These are phyloP conservation scores for Rhea pennata DNA, from an alignment of 2,113 vertebrate species.

Conservation along the genomic window DNA sequence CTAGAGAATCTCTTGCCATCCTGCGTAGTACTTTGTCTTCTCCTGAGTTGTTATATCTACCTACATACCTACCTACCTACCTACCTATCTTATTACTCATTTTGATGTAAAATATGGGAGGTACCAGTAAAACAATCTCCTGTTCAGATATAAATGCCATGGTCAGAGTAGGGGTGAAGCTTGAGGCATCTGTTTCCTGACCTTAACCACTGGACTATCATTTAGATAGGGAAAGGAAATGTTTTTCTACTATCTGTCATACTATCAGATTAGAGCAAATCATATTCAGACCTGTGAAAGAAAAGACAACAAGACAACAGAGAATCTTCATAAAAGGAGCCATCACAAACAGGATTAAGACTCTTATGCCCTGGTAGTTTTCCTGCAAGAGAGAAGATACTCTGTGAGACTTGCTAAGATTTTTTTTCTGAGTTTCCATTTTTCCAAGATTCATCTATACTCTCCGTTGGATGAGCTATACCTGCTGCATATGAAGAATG, in stretches of 20 bases:
- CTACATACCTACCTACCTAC: too few relatives aligned
- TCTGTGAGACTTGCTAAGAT: background rate
- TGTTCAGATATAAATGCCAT: background rate
- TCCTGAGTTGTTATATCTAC: background rate
- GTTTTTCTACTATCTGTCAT: background rate
- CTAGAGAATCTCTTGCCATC: background rate
- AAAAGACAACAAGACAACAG: background rate
- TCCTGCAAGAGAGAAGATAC: background rate
- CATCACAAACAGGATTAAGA: background rate
- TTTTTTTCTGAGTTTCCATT: background rate
- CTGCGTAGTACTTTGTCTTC: background rate
- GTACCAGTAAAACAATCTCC: background rate
- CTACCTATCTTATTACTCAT: accelerated
- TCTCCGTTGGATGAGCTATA: accelerated
- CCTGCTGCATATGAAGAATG: background rate
- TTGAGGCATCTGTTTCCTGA: constrained; percentile 1
- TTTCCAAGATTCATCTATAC: background rate
- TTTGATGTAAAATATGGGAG: background rate
- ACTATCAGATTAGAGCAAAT: background rate
- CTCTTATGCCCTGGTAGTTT: background rate
- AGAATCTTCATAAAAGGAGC: background rate
- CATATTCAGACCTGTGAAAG: background rate
- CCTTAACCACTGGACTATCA: background rate
- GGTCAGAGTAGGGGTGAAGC: background rate
- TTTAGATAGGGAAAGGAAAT: background rate